These are phyloP conservation scores for Ylistrum balloti DNA, from an alignment of 1,140 invertebrate genomes.

Conservation along the genomic window DNA sequence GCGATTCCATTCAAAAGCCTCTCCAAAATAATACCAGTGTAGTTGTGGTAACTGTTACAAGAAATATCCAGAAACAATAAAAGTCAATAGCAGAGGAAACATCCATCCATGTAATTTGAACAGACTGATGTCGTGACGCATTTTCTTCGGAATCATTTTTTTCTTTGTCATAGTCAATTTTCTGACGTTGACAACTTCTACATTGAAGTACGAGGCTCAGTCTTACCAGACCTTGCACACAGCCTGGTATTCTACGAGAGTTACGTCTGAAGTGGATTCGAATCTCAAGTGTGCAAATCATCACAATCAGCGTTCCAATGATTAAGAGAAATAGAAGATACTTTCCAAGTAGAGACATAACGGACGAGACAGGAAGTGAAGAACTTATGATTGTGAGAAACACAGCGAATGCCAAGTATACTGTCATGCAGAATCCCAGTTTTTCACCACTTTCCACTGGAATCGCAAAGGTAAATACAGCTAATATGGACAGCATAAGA, in stretches of 20 bases:
- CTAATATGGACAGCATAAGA: conserved; percentile 84
- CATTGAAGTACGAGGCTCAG: background rate
- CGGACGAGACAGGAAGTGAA: conserved; percentile 85
- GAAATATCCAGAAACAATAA: conserved; percentile 10
- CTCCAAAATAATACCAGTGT: background rate
- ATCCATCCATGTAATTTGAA: background rate
- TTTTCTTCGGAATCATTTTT: background rate
- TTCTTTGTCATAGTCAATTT: background rate
- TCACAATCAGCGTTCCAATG: background rate
- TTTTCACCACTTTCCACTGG: conserved; percentile 85
- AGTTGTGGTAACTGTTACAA: background rate
- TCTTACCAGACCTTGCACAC: background rate
- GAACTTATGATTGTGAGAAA: conserved; percentile 85
- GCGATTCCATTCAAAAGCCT: too few species aligned
- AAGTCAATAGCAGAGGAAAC: conserved; percentile 30
- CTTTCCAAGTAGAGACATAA: conserved; percentile 80
- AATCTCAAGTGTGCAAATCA: conserved; percentile 45
- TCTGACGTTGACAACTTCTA: background rate
- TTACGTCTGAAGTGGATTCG: conserved; percentile 48
- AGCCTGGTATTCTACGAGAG: background rate
- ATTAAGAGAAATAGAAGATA: conserved; percentile 44
- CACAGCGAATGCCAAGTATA: conserved; percentile 85
- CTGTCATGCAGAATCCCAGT: conserved; percentile 84
- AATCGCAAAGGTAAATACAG: conserved; percentile 85
- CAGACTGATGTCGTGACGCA: too few species aligned